Base-by-base conservation (phyloP, 37 sponge, comb jelly and placozoan species). In the Hormiphora californensis region DNA sequence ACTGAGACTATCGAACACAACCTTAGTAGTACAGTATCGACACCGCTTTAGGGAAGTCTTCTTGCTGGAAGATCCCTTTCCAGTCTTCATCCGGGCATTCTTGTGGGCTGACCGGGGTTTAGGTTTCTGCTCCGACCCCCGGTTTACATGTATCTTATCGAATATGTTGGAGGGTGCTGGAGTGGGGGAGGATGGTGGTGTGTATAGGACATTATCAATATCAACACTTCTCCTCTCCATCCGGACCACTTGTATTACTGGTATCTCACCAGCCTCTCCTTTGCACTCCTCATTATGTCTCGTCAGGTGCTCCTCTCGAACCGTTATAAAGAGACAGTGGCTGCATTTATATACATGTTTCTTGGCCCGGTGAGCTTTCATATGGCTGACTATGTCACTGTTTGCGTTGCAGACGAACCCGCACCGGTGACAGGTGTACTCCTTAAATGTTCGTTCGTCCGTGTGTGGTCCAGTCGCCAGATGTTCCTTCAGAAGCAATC, bases 301-400 rank as follows among this genome's bases (percentile, higher is more conserved):
- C 68, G 32, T 5, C 37, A 32, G 3, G 68, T 28, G 12, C 36
- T 67, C 68, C 68, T 67, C 68, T 35, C 31, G 21, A 28, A 35
- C 39, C 9, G 68, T 36, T 5, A 67, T 67, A 19, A 67, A 67
- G 31, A 7, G 30, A 67, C 68, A 67, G 8, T 67, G 21, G 3
- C 38, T 21, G 30, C 68, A 67, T 19, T 67, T 67, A 19, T 36
- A 35, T 7, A 67, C 38, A 19, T 67, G 32, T 39, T 67, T 67
- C 68, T 67, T 67, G 68, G 68, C 68, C 30, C 68, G 68, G 68
- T 67, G 68, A 35, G 68, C 68, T 39, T 67, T 67, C 68, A 67
- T 67, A 39, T 67, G 68, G 30, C 36, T 36, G 9, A 67, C 35
- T 21, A 67, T 67, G 68, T 67, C 68, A 4, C 38, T 67, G 68